These are phyloP conservation scores for Dermatemys mawii DNA, from an alignment of 2,113 vertebrate genomes.

Conservation along the genomic window DNA sequence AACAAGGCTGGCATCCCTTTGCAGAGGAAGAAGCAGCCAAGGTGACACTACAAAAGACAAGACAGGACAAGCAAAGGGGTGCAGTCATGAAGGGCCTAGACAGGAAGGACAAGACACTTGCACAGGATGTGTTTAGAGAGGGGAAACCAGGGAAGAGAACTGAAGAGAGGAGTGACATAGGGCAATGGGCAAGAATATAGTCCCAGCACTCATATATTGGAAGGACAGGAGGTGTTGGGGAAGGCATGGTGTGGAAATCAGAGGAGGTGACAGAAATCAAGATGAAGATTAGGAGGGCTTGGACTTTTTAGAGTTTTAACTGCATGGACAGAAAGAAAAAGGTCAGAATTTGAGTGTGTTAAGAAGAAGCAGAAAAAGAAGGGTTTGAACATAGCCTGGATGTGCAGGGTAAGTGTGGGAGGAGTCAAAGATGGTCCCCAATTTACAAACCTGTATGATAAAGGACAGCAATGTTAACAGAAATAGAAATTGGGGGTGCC, in stretches of 20 bases:
- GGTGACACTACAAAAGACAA: neutral
- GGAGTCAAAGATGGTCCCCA: neutral
- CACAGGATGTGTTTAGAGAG: neutral
- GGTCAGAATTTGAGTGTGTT: neutral
- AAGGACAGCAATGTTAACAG: neutral
- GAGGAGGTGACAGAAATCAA: neutral
- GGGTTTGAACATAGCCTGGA: neutral
- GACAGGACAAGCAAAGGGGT: neutral
- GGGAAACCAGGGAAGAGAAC: neutral
- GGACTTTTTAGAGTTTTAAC: neutral
- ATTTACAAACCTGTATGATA: neutral
- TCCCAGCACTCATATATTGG: neutral
- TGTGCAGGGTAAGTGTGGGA: neutral
- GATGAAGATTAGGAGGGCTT: neutral
- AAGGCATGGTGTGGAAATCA: neutral
- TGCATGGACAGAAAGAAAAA: neutral
- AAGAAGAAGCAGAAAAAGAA: neutral
- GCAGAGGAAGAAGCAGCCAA: neutral
- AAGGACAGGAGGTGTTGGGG: neutral
- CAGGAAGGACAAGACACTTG: neutral
- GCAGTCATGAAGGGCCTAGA: neutral
- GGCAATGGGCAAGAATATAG: neutral
- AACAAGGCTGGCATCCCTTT: neutral
- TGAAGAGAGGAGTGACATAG: neutral
- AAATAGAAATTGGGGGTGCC: neutral